A percentile compares a stretch with the other conserved stretches of the same genome.
These are phyloP conservation scores for Dasyornis broadbenti DNA, from an alignment of 2,113 vertebrate genomes.

Conservation along the genomic window DNA sequence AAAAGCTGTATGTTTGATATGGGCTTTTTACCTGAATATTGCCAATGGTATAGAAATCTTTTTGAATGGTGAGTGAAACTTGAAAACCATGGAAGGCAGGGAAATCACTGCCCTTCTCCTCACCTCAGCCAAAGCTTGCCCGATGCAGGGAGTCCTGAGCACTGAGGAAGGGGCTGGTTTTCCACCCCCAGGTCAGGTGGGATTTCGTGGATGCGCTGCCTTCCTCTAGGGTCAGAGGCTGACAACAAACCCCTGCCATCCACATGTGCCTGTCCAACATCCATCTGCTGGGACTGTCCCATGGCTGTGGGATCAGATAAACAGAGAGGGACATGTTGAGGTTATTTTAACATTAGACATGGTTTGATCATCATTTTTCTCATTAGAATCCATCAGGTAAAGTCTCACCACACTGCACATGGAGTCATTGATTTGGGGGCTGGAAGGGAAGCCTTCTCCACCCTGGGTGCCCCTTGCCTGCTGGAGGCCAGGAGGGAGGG, in stretches of 20 bases:
- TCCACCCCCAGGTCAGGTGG: neutral
- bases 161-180: neutral
- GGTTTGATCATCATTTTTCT: neutral
- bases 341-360: neutral
- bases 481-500: neutral
- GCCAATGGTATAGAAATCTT: neutral
- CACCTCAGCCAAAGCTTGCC: neutral
- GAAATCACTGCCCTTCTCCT: neutral
- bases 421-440: neutral
- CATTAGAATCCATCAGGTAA: neutral
- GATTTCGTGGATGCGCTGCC: neutral
- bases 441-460: neutral
- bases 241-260: rapidly evolving
- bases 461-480: neutral
- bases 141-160: rapidly evolving
- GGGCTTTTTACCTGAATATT: neutral
- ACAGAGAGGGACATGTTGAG: neutral
- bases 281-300: neutral
- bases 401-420: neutral
- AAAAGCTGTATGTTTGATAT: neutral
- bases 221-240: neutral
- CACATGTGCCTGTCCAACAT: rapidly evolving
- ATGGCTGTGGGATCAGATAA: neutral
- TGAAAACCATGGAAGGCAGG: neutral
- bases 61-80: neutral